Conservation (phyloP, 2,113 vertebrate species). For the Entomyzon cyanotis region DNA sequence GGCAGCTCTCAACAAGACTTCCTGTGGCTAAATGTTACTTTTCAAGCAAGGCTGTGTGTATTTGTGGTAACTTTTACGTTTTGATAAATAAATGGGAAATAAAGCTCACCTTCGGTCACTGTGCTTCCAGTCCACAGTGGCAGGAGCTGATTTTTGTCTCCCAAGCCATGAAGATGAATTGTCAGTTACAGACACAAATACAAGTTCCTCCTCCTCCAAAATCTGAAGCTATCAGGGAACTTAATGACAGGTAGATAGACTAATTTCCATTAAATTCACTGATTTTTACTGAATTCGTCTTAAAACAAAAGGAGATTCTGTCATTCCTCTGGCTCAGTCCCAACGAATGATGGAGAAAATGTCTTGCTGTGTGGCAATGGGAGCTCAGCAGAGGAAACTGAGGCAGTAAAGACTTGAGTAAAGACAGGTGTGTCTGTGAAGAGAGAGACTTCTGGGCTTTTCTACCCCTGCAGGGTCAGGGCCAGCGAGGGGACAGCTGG, state of each 20-base stretch:
- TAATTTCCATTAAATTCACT: background rate
- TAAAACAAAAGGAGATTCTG: background rate
- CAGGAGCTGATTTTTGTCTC: background rate
- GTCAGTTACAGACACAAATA: background rate
- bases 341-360: background rate
- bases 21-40: background rate
- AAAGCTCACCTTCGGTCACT: rapidly evolving
- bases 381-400: background rate
- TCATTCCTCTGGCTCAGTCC: rapidly evolving
- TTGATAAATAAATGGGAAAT: background rate
- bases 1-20: background rate
- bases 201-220: background rate
- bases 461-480: background rate
- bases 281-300: background rate
- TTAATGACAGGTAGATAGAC: background rate
- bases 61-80: rapidly evolving
- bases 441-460: background rate
- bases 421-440: rapidly evolving
- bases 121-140: background rate
- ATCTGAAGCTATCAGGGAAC: background rate
- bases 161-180: rapidly evolving
- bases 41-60: rapidly evolving
- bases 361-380: rapidly evolving
- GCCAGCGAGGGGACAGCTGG: background rate
- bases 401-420: background rate